Base-by-base conservation (phyloP, 2,113 vertebrate genomes). In the Aptenodytes forsteri region DNA sequence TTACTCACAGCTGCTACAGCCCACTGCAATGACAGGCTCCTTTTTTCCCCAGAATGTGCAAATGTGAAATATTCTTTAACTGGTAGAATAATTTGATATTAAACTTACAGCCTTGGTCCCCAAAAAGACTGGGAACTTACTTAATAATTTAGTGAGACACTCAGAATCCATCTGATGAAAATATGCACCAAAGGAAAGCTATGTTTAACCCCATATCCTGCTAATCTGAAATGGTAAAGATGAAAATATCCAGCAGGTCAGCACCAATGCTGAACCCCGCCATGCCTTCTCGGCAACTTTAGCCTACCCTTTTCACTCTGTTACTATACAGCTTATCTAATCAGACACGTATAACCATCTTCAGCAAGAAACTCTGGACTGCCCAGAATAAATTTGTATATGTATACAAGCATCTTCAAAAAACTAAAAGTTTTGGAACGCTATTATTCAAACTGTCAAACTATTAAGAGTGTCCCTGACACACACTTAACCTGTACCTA, bases 1-100 rank as follows among this genome's bases (percentile, higher is more conserved):
- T 85, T 94, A 84, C 47, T 81, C 85, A 87, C 15, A 94, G 59
- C 30, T 93, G 72, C 58, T 89, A 34, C 42, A 89, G 19, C 56
- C 56, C 32, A 87, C 58, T 69, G 50, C 47, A 64, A 66, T 67
- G 55, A 87, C 34, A 73, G 17, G 7, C 4, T 71, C 17, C 1
- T 40, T 76, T 94, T 58, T 78, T 36, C 13, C 49, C 38, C 36
- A 36, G 20, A 30, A 40, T 7, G 13, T 13, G 5, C 0, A 2
- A 66, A 54, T 58, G 61, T n/a, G 7, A 88, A 77, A 61, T 90
- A 93, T 30, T 84, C 42, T 91, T 83, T 76, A 95, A 81, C 20
- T 67, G 18, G 8, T 42, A 85, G 38, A 67, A 86, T 80, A 72
- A 66, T 56, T 76, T 92, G 82, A 27, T 29, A 46, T 77, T 80